Percentiles rank a stretch among this genome's conserved stretches.
These are phyloP conservation scores for Drosophila merina DNA, from an alignment of 2,888 invertebrate species.

Conservation along the genomic window DNA sequence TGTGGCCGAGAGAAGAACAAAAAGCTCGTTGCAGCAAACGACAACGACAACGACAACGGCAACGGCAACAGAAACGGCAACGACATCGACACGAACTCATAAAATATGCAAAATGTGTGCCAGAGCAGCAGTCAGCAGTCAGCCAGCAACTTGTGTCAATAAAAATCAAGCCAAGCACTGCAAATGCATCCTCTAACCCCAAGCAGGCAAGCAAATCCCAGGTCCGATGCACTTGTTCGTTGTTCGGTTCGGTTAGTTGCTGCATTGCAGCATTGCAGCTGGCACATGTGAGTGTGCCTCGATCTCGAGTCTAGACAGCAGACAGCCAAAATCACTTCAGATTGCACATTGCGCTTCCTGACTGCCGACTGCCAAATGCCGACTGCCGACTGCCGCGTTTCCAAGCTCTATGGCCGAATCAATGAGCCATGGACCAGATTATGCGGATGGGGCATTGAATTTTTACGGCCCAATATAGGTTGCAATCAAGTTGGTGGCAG, in stretches of 20 bases:
- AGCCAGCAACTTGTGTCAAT: constrained; percentile 78
- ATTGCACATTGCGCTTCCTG: constrained; percentile 80
- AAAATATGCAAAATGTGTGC: constrained; percentile 80
- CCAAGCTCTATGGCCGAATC: constrained; percentile 10
- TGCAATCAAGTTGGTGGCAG: constrained; percentile 3
- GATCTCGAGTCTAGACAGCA: constrained; percentile 79
- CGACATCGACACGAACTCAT: constrained; percentile 76
- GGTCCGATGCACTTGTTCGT: constrained; percentile 64
- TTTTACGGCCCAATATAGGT: constrained; percentile 24
- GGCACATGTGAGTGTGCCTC: constrained; percentile 77
- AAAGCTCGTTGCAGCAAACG: constrained; percentile 59
- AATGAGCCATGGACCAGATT: constrained; percentile 38
- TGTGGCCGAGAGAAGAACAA: constrained; percentile 39
- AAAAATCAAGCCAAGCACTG: constrained; percentile 77
- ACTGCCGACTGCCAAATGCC: constrained; percentile 48
- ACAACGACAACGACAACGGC: constrained; percentile 26
- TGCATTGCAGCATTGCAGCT: constrained; percentile 46
- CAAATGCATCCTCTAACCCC: constrained; percentile 46
- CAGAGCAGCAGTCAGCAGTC: constrained; percentile 62
- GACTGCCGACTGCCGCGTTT: background rate
- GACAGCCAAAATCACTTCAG: constrained; percentile 78
- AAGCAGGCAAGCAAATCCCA: constrained; percentile 23
- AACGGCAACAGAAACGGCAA: constrained; percentile 22
- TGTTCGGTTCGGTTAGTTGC: constrained; percentile 54
- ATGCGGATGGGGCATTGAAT: constrained; percentile 26